Conservation (phyloP, 1,140 invertebrate species). For the Halictus rubicundus region DNA sequence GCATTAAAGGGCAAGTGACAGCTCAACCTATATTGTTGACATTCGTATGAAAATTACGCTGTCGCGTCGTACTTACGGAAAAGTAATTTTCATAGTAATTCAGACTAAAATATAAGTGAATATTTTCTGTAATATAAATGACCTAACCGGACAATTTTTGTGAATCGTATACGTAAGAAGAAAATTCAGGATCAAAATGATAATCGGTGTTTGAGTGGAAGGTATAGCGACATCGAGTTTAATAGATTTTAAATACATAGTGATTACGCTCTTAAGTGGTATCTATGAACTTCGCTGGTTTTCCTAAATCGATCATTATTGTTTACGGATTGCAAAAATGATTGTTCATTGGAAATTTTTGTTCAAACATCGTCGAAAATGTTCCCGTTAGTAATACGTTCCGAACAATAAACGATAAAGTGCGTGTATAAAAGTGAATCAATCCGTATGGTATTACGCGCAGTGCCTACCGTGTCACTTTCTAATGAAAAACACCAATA, state of each 20-base stretch:
- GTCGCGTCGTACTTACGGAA: conserved; percentile 28
- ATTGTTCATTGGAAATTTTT: conserved; percentile 37
- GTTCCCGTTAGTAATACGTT: conserved; percentile 22
- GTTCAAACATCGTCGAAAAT: conserved; percentile 32
- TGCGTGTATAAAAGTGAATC: conserved; percentile 56
- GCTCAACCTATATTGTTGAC: conserved; percentile 64
- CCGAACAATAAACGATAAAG: conserved; percentile 30
- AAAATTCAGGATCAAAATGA: conserved; percentile 14
- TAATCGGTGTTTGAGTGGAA: conserved; percentile 23
- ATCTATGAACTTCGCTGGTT: neutral
- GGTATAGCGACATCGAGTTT: conserved; percentile 4
- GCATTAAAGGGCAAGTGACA: conserved; percentile 70
- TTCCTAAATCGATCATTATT: conserved; percentile 49
- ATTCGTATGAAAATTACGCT: conserved; percentile 57
- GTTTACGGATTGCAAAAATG: conserved; percentile 35
- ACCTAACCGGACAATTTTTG: neutral
- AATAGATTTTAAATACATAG: conserved; percentile 20
- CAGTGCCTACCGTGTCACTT: conserved; percentile 44
- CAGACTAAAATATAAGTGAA: neutral
- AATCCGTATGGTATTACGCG: conserved; percentile 43
- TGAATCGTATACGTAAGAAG: conserved; percentile 3
- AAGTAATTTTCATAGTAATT: conserved; percentile 5
- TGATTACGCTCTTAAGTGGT: neutral
- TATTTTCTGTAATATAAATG: neutral
- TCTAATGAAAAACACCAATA: conserved; percentile 52